A percentile compares a stretch with the other conserved stretches of the same genome.
Conservation (phyloP, 2,113 vertebrate genomes). For the Rhinopithecus roxellana region DNA sequence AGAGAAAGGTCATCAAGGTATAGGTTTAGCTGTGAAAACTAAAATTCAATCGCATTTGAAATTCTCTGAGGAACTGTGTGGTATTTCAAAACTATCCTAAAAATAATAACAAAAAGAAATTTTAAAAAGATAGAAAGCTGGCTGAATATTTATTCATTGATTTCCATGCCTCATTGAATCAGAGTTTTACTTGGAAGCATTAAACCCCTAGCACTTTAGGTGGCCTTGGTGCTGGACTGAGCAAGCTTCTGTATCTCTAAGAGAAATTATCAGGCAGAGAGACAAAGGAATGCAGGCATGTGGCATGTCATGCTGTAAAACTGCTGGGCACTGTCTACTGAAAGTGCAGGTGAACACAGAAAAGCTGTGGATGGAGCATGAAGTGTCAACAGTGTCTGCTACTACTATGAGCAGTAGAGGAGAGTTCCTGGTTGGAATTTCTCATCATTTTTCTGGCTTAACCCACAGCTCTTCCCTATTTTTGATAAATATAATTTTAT, state of each 20-base stretch:
- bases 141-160: neutral
- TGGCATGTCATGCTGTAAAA: too few relatives aligned
- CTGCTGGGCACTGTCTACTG: neutral
- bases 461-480: neutral
- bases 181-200: neutral
- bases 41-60: neutral
- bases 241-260: neutral
- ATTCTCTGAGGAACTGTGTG: neutral
- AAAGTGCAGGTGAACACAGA: neutral
- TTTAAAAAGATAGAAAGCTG: neutral
- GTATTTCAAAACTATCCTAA: neutral
- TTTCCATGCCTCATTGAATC: neutral
- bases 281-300: neutral
- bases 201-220: neutral
- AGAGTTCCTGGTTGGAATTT: neutral
- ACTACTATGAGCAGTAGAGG: neutral
- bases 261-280: neutral
- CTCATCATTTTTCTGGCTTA: neutral
- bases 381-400: neutral
- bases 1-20: neutral
- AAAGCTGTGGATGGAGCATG: neutral
- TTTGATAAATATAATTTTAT: neutral
- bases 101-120: too few relatives aligned
- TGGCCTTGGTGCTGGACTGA: neutral
- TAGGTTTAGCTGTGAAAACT: neutral